A percentile compares a stretch with the other conserved stretches of the same genome.
These are phyloP conservation scores for Pituophis catenifer DNA, from an alignment of 2,113 vertebrate species.

Conservation along the genomic window DNA sequence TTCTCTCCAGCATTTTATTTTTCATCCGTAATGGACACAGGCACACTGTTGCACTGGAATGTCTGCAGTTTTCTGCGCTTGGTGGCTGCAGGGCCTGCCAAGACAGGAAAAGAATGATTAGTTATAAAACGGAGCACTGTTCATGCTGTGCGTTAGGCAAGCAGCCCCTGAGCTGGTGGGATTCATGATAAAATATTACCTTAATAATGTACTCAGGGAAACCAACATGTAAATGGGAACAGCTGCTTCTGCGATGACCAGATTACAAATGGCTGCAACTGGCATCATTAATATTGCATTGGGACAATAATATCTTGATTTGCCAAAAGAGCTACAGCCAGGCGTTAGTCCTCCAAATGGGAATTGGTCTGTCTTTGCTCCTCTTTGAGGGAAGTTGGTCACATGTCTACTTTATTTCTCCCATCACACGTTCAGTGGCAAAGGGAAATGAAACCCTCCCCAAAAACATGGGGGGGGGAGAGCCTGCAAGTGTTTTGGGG, in stretches of 20 bases:
- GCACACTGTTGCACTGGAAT: neutral
- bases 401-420: constrained; percentile 6
- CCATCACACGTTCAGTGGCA: neutral
- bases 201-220: constrained; percentile 56
- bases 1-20: constrained; percentile 34
- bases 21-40: constrained; percentile 29
- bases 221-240: constrained; percentile 45
- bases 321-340: constrained; percentile 29
- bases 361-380: neutral
- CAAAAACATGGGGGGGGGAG: neutral
- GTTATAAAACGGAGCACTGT: constrained; percentile 34
- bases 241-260: constrained; percentile 59
- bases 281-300: constrained; percentile 48
- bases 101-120: constrained; percentile 55
- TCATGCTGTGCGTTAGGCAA: constrained; percentile 13
- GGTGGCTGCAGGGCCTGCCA: constrained; percentile 29
- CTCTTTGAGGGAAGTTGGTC: constrained; percentile 9
- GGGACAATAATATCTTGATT: constrained; percentile 53
- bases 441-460: neutral
- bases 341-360: constrained; percentile 15
- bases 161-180: constrained; percentile 50
- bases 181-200: constrained; percentile 55
- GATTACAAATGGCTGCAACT: constrained; percentile 44
- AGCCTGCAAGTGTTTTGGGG: constrained; percentile 18
- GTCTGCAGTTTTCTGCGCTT: constrained; percentile 26